Conservation (phyloP, 53 echinoderm and acorn worm species). For the Glandiceps talaboti region DNA sequence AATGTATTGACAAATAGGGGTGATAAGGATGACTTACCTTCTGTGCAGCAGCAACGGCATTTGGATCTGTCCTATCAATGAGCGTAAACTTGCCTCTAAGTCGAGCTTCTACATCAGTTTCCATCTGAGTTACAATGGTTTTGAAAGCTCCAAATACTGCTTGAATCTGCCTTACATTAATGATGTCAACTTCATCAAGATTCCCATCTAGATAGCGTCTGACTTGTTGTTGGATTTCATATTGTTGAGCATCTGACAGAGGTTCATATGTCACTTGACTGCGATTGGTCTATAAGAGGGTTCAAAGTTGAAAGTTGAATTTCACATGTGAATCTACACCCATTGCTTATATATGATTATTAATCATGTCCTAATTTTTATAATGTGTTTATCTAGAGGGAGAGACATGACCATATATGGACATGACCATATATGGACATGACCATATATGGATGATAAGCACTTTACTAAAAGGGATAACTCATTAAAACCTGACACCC, state of each 20-base stretch:
- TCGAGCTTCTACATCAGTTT: slow-evolving; percentile 56
- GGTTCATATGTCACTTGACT: slow-evolving; percentile 89
- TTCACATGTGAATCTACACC: too few species aligned
- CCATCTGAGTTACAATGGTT: slow-evolving; percentile 71
- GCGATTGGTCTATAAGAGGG: slow-evolving; percentile 55
- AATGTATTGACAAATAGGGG: too few species aligned
- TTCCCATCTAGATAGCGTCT: slow-evolving; percentile 74
- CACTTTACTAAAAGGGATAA: too few species aligned
- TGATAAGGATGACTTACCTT: slow-evolving; percentile 72
- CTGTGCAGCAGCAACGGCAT: slow-evolving; percentile 81
- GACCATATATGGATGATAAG: too few species aligned
- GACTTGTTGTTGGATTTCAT: slow-evolving; percentile 72
- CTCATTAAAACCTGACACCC: too few species aligned
- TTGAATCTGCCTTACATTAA: slow-evolving; percentile 88
- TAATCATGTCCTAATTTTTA: too few species aligned
- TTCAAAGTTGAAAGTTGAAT: too few species aligned
- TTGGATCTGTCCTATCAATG: slow-evolving; percentile 78
- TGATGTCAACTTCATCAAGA: slow-evolving; percentile 76
- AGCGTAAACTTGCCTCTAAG: slow-evolving; percentile 71
- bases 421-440: too few species aligned
- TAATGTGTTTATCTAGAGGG: too few species aligned
- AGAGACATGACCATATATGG: too few species aligned
- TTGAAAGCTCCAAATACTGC: slow-evolving; percentile 60
- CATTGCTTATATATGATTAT: too few species aligned
- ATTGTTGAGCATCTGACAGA: slow-evolving; percentile 70